These are phyloP conservation scores for Mesoclemmys tuberculata DNA, from an alignment of 2,113 vertebrate genomes.

Conservation along the genomic window DNA sequence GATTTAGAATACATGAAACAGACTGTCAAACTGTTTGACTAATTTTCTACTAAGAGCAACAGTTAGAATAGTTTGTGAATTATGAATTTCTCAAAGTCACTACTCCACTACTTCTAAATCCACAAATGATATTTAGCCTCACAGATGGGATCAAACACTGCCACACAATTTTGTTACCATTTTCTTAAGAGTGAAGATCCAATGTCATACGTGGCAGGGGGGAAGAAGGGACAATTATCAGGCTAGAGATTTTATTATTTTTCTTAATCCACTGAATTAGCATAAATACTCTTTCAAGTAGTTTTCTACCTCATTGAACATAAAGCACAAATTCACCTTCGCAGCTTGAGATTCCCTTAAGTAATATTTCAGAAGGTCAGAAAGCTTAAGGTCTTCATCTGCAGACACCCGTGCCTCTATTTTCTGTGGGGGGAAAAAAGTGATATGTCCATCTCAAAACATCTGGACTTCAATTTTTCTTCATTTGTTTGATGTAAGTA, in stretches of 20 bases:
- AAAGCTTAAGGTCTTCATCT: conserved; percentile 97
- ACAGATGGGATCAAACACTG: not conserved
- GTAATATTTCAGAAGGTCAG: conserved; percentile 97
- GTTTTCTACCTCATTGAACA: not conserved
- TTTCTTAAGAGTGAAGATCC: not conserved
- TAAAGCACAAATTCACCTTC: conserved; percentile 83
- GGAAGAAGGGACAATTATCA: not conserved
- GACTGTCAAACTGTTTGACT: not conserved
- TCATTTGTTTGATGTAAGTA: not conserved
- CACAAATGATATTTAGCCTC: not conserved
- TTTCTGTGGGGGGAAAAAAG: conserved; percentile 82
- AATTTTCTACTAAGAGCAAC: not conserved
- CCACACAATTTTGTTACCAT: not conserved
- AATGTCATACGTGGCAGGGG: not conserved
- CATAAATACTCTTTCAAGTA: not conserved
- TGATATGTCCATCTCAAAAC: not conserved
- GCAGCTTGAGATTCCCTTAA: conserved; percentile 98
- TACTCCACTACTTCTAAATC: not conserved
- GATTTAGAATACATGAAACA: not conserved
- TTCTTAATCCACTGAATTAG: not conserved
- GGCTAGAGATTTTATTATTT: not conserved
- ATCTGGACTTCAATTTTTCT: not conserved
- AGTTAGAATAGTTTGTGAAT: not conserved
- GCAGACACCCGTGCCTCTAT: conserved; percentile 96
- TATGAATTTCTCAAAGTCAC: not conserved